Conservation (phyloP, 2,797 vertebrate species). For the Eidolon dupreanum region DNA sequence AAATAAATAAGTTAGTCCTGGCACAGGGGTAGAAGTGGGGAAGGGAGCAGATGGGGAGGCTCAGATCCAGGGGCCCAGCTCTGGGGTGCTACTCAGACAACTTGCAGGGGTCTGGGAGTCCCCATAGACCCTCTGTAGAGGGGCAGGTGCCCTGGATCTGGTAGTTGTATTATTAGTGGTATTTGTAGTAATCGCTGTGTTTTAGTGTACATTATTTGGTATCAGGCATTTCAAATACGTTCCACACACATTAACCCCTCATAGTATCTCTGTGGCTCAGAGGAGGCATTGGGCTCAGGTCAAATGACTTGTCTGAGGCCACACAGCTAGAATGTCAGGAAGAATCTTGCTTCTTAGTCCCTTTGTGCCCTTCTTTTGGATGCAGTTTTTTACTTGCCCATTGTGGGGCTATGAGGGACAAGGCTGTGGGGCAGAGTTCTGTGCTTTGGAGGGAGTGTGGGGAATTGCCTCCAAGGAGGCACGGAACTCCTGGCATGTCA, state of each 20-base stretch:
- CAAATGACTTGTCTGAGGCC: background rate
- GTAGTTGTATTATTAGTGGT: background rate
- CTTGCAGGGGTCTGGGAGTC: background rate
- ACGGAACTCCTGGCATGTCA: background rate
- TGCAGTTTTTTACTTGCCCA: background rate
- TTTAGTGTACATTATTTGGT: background rate
- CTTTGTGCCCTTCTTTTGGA: background rate
- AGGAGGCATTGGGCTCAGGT: background rate
- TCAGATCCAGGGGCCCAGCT: background rate
- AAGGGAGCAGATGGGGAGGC: background rate
- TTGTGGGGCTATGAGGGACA: background rate
- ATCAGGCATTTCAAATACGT: background rate
- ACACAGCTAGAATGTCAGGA: background rate
- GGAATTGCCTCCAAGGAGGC: background rate
- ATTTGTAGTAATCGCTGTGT: background rate
- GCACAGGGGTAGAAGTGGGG: background rate
- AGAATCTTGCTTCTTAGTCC: background rate
- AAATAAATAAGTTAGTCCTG: conserved; percentile 65
- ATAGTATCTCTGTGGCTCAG: background rate
- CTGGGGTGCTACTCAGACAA: too few species aligned
- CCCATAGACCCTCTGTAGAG: fast-evolving
- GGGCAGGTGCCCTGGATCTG: background rate
- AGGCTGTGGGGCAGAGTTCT: fast-evolving
- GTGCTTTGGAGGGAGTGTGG: too few species aligned
- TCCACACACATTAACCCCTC: background rate